Conservation (phyloP, 2,797 vertebrate species). For the Hoplostethus mediterraneus region DNA sequence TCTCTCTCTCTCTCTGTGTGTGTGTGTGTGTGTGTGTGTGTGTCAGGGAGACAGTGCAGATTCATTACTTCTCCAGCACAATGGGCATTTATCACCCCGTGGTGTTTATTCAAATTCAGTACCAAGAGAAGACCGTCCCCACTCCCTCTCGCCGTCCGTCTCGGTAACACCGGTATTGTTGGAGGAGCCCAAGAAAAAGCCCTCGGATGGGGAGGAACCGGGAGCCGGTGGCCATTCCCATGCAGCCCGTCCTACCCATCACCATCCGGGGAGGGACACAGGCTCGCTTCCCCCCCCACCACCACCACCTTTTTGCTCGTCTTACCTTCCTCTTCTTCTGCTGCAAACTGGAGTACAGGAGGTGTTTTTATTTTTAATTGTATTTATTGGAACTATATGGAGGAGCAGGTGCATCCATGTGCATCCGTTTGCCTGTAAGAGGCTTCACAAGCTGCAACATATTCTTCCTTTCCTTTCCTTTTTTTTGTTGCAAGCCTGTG, state of each 20-base stretch:
- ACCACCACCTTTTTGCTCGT: constrained; percentile 32
- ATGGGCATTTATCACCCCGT: constrained; percentile 97
- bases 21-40: background rate
- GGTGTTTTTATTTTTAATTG: background rate
- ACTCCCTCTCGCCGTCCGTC: constrained; percentile 86
- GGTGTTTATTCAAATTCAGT: constrained; percentile 96
- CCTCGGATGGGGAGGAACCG: constrained; percentile 74
- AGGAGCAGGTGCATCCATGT: constrained; percentile 49
- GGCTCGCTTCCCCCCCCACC: constrained; percentile 27
- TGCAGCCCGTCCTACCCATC: constrained; percentile 65
- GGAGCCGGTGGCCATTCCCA: constrained; percentile 78
- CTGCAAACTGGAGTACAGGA: constrained; percentile 16
- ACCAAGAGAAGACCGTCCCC: constrained; percentile 94
- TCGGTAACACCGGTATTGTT: constrained; percentile 91
- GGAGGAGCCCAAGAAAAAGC: constrained; percentile 88
- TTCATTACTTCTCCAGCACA: constrained; percentile 93
- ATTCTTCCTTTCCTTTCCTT: background rate
- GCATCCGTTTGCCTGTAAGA: constrained; percentile 12
- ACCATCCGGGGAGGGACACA: constrained; percentile 11
- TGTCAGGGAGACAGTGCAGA: constrained; percentile 88
- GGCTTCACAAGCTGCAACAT: constrained; percentile 19
- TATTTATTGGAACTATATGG: constrained; percentile 49
- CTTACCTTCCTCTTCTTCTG: constrained; percentile 25
- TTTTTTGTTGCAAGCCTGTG: background rate
- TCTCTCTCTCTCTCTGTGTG: constrained; percentile 37